Evolutionary conservation across 2,888 invertebrate species (phyloP), one percentile per base, ranked within the genome.

Genomic region (Amphipoea lucens): DNA sequence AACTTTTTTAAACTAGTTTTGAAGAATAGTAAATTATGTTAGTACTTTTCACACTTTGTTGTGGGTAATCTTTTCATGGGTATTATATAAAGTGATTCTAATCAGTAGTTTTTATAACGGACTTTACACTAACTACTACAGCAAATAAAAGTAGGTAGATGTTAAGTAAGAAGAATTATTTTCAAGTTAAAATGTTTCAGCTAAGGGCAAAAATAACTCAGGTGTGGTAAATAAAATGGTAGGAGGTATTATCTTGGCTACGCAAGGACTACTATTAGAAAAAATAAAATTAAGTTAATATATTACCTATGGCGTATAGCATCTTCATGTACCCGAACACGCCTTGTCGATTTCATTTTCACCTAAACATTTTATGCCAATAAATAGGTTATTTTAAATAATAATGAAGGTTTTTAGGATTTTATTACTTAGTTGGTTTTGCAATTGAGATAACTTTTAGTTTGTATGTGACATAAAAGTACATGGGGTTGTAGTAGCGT

Each of bases 251-350:
- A 88, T 84, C 75, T 90, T 86, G 85, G 90, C 95, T 95, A 95
- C 92, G 90, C 87, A 92, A 93, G 90, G 86, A 89, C 94, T 94
- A 94, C 94, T 86, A 90, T 91, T 90, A 92, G 91, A 89, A 93
- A 92, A 92, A 93, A 92, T 92, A 88, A 94, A 92, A 92, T 91
- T 90, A 92, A 87, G 90, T 88, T 92, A 93, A 92, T 94, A 93
- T 94, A 95, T 96, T 96, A 96, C 96, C 96, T 96, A 96, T 96
- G 96, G 93, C 96, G 96, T 93, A 96, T 96, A 94, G 96, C 96
- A 95, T 96, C 96, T 95, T 96, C 96, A 94, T 96, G 96, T 94
- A 96, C 96, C 92, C 96, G 96, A 93, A 96, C 96, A 93, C 96
- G 96, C 96, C 96, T 96, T 94, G 96, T 93, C 92, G 96, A 94